Percentiles rank a stretch among this genome's conserved stretches.
phyloP scores from a whole-genome alignment of 2,113 vertebrate genomes.

The Mirounga angustirostris region DNA sequence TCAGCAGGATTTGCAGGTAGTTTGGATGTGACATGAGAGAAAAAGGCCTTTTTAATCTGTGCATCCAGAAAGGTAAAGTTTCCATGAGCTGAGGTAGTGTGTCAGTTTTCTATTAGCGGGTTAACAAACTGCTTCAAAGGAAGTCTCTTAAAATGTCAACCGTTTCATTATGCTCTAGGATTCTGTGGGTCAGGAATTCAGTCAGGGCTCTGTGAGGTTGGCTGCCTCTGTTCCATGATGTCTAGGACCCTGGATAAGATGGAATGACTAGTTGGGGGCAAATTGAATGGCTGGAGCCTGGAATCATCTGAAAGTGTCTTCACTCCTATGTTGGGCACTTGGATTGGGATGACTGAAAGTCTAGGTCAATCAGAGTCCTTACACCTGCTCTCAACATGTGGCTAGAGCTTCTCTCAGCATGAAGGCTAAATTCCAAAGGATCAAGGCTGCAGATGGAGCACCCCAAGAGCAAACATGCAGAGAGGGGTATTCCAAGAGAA shows the following conservation, averaged over 20 bases:
- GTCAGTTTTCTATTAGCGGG: not conserved
- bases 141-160: not conserved
- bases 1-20: not conserved
- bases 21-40: not conserved
- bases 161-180: not conserved
- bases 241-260: not conserved
- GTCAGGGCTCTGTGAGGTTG: not conserved
- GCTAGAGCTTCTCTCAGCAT: not conserved
- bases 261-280: not conserved
- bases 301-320: not conserved
- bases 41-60: not conserved
- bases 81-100: not conserved
- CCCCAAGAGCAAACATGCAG: not conserved
- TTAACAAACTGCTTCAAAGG: not conserved
- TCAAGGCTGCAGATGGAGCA: not conserved
- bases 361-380: not conserved
- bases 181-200: not conserved
- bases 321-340: not conserved
- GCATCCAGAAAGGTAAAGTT: not conserved
- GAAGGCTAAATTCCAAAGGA: not conserved
- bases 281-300: not conserved
- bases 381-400: not conserved
- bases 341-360: not conserved
- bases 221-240: not conserved
- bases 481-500: not conserved